phyloP scores from a whole-genome alignment of 2,888 invertebrate genomes.

The Slavum lentiscoides region DNA sequence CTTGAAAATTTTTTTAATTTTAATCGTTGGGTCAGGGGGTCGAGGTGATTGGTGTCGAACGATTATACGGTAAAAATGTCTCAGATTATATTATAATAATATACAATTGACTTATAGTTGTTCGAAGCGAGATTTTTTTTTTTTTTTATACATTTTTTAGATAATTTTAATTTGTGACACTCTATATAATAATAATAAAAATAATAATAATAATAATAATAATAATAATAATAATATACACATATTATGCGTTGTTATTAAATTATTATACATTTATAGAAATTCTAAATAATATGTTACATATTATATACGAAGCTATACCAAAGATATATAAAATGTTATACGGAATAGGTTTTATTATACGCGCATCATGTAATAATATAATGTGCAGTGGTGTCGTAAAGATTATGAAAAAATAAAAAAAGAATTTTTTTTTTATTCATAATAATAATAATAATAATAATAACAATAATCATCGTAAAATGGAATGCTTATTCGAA shows the following conservation, averaged over 20 bases:
- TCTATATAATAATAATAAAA: background rate
- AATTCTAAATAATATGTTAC: background rate
- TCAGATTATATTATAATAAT: constrained; percentile 33
- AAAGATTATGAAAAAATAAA: too few relatives aligned
- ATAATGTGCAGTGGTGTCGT: too few relatives aligned
- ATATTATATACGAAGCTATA: background rate
- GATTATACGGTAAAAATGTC: constrained; percentile 45
- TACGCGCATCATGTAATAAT: background rate
- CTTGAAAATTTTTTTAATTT: constrained; percentile 14
- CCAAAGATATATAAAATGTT: background rate
- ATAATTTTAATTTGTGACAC: constrained; percentile 36
- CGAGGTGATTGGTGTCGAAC: constrained; percentile 32
- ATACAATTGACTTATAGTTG: constrained; percentile 6
- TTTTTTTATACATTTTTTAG: constrained; percentile 36
- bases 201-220: too few relatives aligned
- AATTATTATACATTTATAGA: constrained; percentile 22
- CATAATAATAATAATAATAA: too few relatives aligned
- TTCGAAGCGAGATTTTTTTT: background rate
- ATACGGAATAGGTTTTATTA: background rate
- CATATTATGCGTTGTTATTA: background rate
- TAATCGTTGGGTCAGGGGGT: constrained; percentile 32
- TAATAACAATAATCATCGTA: too few relatives aligned
- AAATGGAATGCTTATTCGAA: too few relatives aligned
- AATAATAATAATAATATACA: too few relatives aligned
- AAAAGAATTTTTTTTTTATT: too few relatives aligned